Percentiles rank a stretch among this genome's conserved stretches.
These are phyloP conservation scores for Steatornis caripensis DNA, from an alignment of 2,113 vertebrate genomes.

Conservation along the genomic window DNA sequence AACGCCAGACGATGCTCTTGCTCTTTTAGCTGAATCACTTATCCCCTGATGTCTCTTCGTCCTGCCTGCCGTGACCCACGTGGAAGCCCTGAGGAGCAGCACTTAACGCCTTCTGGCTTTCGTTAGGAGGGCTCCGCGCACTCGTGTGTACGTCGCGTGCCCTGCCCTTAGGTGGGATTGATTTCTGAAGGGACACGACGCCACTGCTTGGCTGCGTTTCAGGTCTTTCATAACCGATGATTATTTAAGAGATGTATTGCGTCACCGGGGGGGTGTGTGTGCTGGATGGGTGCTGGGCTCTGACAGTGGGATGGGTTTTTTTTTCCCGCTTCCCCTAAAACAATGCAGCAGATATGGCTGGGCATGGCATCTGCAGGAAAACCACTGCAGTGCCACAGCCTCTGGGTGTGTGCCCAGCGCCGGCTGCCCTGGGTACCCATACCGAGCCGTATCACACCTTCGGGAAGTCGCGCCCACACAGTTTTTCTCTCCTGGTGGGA, in stretches of 20 bases:
- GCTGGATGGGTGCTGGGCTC: neutral
- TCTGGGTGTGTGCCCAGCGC: neutral
- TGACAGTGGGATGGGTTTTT: neutral
- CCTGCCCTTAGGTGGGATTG: neutral
- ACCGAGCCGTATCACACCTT: neutral
- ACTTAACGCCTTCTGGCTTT: neutral
- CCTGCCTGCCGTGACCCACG: neutral
- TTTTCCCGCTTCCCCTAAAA: neutral
- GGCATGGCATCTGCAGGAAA: neutral
- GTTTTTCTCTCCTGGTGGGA: neutral
- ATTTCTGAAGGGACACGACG: neutral
- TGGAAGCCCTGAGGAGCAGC: neutral
- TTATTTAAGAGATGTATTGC: neutral
- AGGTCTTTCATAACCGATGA: neutral
- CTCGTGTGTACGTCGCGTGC: fast-evolving
- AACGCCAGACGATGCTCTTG: neutral
- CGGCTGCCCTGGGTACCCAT: neutral
- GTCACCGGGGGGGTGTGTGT: fast-evolving
- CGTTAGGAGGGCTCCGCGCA: neutral
- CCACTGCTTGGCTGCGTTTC: neutral
- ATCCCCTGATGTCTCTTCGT: neutral
- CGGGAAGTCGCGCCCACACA: neutral
- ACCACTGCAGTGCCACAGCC: neutral
- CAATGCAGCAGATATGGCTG: neutral
- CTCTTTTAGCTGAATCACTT: neutral